Conservation (phyloP, 2,797 vertebrate genomes). For the Acanthurus tractus region DNA sequence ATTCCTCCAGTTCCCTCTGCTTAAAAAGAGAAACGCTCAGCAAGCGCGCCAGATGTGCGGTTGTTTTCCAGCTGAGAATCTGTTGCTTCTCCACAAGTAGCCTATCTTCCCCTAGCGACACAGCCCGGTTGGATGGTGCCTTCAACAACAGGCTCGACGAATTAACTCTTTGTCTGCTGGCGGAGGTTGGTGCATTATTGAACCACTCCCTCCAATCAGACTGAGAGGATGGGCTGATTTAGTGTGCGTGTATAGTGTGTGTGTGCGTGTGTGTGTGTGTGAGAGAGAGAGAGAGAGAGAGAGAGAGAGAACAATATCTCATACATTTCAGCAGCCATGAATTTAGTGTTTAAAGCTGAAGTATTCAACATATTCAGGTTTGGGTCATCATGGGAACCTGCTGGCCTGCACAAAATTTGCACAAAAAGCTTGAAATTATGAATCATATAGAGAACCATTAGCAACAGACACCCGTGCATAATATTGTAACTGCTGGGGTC, state of each 20-base stretch:
- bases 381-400: background rate
- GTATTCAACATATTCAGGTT: background rate
- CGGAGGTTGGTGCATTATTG: slow-evolving; percentile 49
- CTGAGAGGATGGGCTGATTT: slow-evolving; percentile 14
- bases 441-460: background rate
- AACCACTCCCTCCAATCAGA: slow-evolving; percentile 73
- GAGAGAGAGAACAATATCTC: slow-evolving; percentile 12
- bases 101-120: slow-evolving; percentile 74
- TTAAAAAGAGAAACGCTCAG: slow-evolving; percentile 9
- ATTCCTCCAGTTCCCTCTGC: slow-evolving; percentile 10
- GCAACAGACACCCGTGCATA: background rate
- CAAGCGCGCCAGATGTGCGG: slow-evolving; percentile 58
- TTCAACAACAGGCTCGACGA: slow-evolving; percentile 65
- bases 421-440: background rate
- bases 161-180: slow-evolving; percentile 78
- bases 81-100: slow-evolving; percentile 81
- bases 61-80: slow-evolving; percentile 75
- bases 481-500: background rate
- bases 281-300: background rate
- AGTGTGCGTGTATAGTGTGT: slow-evolving; percentile 11
- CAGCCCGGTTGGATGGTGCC: slow-evolving; percentile 75
- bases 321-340: background rate
- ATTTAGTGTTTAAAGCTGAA: background rate
- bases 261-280: slow-evolving; percentile 20
- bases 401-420: background rate